Evolutionary conservation across 2,888 invertebrate genomes (phyloP).

Genomic region (Ochlodes sylvanus): DNA sequence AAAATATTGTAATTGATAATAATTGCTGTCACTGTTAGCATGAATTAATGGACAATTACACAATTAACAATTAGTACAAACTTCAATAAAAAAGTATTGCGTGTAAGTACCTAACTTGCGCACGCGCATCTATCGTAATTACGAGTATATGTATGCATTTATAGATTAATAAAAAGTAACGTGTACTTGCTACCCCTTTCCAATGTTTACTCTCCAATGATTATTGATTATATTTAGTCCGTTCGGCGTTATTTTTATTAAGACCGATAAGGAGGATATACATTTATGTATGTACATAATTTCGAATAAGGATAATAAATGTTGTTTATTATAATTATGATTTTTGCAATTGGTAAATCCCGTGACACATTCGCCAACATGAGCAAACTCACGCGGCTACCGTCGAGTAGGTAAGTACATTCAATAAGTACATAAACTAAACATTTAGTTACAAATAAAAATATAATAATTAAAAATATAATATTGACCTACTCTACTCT

Average conservation of each 20-base stretch:
- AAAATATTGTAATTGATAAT: background rate
- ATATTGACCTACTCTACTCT: too few species aligned
- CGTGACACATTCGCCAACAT: conserved; percentile 61
- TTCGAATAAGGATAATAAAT: conserved; percentile 50
- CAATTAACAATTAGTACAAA: background rate
- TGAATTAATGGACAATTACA: background rate
- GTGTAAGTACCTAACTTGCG: background rate
- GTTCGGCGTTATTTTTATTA: too few species aligned
- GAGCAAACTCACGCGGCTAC: conserved; percentile 64
- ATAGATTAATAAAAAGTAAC: too few species aligned
- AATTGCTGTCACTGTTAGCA: background rate
- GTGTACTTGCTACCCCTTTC: too few species aligned
- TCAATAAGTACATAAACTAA: too few species aligned
- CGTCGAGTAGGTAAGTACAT: conserved; percentile 12
- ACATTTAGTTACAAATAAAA: too few species aligned
- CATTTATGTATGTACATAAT: conserved; percentile 16
- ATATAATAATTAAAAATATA: too few species aligned
- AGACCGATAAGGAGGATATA: conserved; percentile 18
- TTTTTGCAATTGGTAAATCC: conserved; percentile 69
- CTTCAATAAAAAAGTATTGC: background rate
- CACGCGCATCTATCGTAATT: background rate
- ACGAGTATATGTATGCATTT: too few species aligned
- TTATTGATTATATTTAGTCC: too few species aligned
- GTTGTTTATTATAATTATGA: conserved; percentile 52
- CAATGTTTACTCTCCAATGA: too few species aligned